Base-by-base conservation (phyloP, 2,888 invertebrate genomes). In the Drosophila formosana region DNA sequence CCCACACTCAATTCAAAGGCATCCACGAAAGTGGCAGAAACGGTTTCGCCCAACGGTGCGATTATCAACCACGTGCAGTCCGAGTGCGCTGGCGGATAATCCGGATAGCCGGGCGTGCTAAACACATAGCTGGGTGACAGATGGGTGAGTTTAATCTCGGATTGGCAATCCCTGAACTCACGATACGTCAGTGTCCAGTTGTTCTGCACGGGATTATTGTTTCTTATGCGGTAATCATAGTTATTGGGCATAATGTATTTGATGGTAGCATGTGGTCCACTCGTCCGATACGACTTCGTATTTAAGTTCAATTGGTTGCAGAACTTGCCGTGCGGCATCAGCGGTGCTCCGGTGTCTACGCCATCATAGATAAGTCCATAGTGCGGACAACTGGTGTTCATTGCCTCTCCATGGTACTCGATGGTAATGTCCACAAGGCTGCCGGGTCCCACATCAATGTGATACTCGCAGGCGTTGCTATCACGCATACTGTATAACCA, bases 51-150 rank as follows among this genome's bases (percentile, higher is more conserved):
- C 1, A 94, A 93, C 0, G 96, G 95, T 0, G 95, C 96, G 37
- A 94, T 93, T 68, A 98, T 94, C 28, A 93, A 92, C 98, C 98
- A 98, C 28, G 94, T 93, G 90, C 98, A 98, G 92, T 97, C 97
- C 0, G 95, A 94, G 82, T 96, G 96, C 1, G 97, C 95, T 47
- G 94, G 93, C 1, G 98, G 97, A 25, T 95, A 93, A 67, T 95
- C 94, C 0, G 98, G 98, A 92, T 96, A 97, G 80, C 96, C 96
- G 0, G 98, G 98, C 0, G 97, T 95, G 23, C 91, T 93, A 61
- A 98, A 95, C 51, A 81, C 80, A 8, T 89, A 77, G 3, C 74
- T 83, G 3, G 64, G 69, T 0, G 86, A 75, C 26, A 73, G 61
- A 3, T 80, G 60, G 3, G 89, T 91, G 1, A 92, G 71, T 6